phyloP scores from a whole-genome alignment of 37 sponge, comb jelly and placozoan species.

The Chondrilla cf. caribensis region DNA sequence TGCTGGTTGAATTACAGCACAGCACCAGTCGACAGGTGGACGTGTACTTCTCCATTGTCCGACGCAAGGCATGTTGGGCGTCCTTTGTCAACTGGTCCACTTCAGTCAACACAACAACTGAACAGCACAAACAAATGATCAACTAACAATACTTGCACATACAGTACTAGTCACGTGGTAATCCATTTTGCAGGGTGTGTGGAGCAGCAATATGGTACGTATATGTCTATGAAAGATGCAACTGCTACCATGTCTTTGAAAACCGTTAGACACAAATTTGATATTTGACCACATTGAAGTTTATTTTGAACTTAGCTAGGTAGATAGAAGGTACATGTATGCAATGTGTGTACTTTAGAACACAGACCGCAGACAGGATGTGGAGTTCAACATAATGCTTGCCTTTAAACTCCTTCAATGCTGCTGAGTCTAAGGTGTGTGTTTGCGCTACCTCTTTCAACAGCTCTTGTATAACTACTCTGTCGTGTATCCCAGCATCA shows the following conservation, averaged over 20 bases:
- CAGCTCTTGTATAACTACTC: slow-evolving; percentile 92
- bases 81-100: slow-evolving; percentile 90
- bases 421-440: slow-evolving; percentile 64
- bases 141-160: background rate
- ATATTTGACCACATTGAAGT: no score
- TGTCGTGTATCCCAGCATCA: slow-evolving; percentile 95
- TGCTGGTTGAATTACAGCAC: slow-evolving; percentile 98
- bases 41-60: slow-evolving; percentile 99
- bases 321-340: no score
- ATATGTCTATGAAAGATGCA: no score
- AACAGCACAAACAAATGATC: background rate
- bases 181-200: no score
- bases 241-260: no score
- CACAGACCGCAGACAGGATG: no score
- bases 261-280: no score
- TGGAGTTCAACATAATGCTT: background rate
- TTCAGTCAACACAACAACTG: slow-evolving; percentile 87
- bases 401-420: slow-evolving; percentile 92
- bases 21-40: slow-evolving; percentile 91
- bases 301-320: no score
- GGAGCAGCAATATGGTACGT: no score
- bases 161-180: background rate
- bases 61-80: slow-evolving; percentile 94
- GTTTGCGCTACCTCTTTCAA: slow-evolving; percentile 92
- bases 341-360: no score